Base-by-base conservation (phyloP, 2,797 vertebrate genomes). In the Oophaga sylvatica region DNA sequence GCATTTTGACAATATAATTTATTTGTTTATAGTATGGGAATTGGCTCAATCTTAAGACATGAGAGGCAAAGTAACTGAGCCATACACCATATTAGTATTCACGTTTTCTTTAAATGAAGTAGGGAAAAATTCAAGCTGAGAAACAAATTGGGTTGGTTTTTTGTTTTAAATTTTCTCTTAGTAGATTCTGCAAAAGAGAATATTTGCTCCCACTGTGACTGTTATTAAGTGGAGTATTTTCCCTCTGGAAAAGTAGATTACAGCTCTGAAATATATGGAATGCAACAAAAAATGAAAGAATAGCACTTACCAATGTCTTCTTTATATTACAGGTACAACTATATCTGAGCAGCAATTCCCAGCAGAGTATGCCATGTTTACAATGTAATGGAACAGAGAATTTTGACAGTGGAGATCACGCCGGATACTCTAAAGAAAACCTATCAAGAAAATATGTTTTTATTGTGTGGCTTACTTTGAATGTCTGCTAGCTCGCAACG, bases 171-270 rank as follows among this genome's bases (percentile, higher is more conserved):
- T 65, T 81, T 73, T 56, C 78, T 84, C 45, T 45, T 85, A 85
- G 83, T 76, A 53, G 59, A 80, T 81, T 63, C 77, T 80, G 78
- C 20, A 81, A 84, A 85, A 80, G 78, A 41, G 83, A 88, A 88
- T 78, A 88, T 88, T 88, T 88, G 71, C 77, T 81, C 83, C 82
- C 31, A 65, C 87, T 88, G 87, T 80, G 77, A 67, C 57, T 76
- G 77, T 88, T 88, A 84, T 88, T 88, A 88, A 83, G 71, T 70
- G 70, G 67, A 80, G 76, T 85, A 85, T 85, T 81, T 78, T 85
- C 87, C 87, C 68, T 73, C 83, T 81, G 87, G 87, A 88, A 81
- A 88, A 85, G 60, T 65, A 85, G 78, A 88, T 85, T 85, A 67
- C 79, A 76, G 71, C 77, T 35, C 68, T 26, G 59, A 88, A 85